Percentiles rank a stretch among this genome's conserved stretches.
Evolutionary conservation across 2,888 invertebrate genomes (phyloP).

Genomic region (Xestoiulus laeticollis): DNA sequence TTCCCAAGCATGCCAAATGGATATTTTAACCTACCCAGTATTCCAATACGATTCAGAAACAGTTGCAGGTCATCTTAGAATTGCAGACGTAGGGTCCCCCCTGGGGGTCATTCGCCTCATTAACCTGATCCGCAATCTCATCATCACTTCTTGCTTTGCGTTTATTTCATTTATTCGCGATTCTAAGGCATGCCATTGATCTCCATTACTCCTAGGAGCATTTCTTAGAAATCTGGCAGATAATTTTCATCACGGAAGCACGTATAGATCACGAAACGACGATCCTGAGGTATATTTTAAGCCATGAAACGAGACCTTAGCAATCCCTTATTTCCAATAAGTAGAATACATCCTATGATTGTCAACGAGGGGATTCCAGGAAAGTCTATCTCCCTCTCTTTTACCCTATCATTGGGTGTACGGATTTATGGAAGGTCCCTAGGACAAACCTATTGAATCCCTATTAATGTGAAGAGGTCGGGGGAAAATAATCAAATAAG

Average conservation of each 20-base stretch:
- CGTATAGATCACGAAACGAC: not conserved
- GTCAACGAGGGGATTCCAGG: not conserved
- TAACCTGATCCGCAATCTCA: constrained; percentile 47
- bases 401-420: not conserved
- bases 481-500: too few species aligned
- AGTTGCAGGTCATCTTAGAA: not conserved
- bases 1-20: too few species aligned
- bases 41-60: not conserved
- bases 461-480: not conserved
- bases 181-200: not conserved
- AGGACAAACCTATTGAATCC: not conserved
- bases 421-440: not conserved
- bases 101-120: constrained; percentile 31
- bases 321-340: not conserved
- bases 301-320: not conserved
- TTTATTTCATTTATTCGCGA: constrained; percentile 39
- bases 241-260: not conserved
- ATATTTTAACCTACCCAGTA: too few species aligned
- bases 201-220: not conserved
- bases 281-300: not conserved
- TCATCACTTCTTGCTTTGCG: constrained; percentile 24
- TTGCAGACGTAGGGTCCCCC: not conserved
- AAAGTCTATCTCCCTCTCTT: not conserved
- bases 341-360: not conserved
- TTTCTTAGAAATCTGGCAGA: not conserved